Evolutionary conservation across 2,888 invertebrate species (phyloP).

Genomic region (Bombyx huttoni): DNA sequence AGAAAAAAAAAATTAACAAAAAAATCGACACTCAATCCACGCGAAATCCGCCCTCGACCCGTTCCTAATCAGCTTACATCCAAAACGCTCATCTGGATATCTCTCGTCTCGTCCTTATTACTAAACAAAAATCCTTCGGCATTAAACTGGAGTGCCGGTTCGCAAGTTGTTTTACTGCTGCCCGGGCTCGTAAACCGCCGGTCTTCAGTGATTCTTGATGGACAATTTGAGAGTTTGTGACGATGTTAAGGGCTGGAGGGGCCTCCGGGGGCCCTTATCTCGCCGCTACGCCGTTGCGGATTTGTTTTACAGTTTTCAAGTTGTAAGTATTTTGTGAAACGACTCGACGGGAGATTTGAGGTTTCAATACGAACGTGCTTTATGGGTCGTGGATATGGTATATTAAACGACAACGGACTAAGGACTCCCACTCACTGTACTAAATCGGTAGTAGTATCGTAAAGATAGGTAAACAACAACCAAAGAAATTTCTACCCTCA

Average conservation of each 20-base stretch:
- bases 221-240: conserved; percentile 63
- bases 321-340: conserved; percentile 1
- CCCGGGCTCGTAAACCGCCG: conserved; percentile 51
- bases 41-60: too few species aligned
- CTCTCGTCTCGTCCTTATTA: not conserved
- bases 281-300: conserved; percentile 14
- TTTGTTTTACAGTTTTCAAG: conserved; percentile 28
- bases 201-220: conserved; percentile 62
- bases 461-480: too few species aligned
- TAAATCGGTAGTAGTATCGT: too few species aligned
- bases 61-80: too few species aligned
- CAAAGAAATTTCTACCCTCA: too few species aligned
- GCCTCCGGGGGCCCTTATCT: conserved; percentile 20
- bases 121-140: conserved; percentile 50
- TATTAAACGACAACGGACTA: too few species aligned
- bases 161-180: conserved; percentile 55
- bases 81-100: too few species aligned
- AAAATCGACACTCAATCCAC: too few species aligned
- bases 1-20: too few species aligned
- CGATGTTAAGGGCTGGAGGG: conserved; percentile 22
- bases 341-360: not conserved
- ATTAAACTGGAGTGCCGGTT: conserved; percentile 55
- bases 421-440: too few species aligned
- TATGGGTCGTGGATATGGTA: not conserved
- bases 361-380: not conserved